Evolutionary conservation across 2,888 invertebrate species (phyloP), one percentile per base, ranked within the genome.

Genomic region (Leucoptera coffeella): DNA sequence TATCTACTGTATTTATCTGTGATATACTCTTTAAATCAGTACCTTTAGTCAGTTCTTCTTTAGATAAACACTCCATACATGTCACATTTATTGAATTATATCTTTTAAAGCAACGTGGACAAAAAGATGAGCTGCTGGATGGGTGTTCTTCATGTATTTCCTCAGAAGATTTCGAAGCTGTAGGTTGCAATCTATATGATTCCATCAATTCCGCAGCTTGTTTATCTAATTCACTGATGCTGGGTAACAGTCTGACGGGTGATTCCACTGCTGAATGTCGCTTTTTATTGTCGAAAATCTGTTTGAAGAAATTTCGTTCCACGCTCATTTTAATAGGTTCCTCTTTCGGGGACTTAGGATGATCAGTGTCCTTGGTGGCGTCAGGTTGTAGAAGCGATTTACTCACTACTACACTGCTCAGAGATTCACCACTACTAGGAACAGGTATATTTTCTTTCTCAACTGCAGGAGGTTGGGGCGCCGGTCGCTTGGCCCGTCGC

Each of bases 151-250:
- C 6, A 8, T 9, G 7, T 8, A 17, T 12, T n/a, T 14, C 14
- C 13, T 24, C 23, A 15, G 12, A 21, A 27, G 23, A 12, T 9
- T 23, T 26, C 15, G 11, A 3, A 2, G 12, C 19, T 15, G 14
- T 12, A 20, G 37, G 36, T 38, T 54, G 55, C 29, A 52, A 39
- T 43, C 60, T 55, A 28, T 43, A 46, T 27, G 69, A 74, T 45
- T 77, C 75, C 23, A 86, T 75, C 36, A 88, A 83, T 50, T 82
- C 82, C 2, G 80, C 76, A 1, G 86, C 86, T 51, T 88, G 84
- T 37, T 81, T 76, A 46, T 88, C 87, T 33, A 87, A 53, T 48
- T 86, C 85, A 43, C 85, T 86, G 36, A 86, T 85, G 45, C 80
- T 86, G 1, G 83, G 81, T 25, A 85, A 53, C 69, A 40, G 75